Percentiles rank a stretch among this genome's conserved stretches.
phyloP scores from a whole-genome alignment of 2,888 invertebrate genomes.

The Octodonta nipae region DNA sequence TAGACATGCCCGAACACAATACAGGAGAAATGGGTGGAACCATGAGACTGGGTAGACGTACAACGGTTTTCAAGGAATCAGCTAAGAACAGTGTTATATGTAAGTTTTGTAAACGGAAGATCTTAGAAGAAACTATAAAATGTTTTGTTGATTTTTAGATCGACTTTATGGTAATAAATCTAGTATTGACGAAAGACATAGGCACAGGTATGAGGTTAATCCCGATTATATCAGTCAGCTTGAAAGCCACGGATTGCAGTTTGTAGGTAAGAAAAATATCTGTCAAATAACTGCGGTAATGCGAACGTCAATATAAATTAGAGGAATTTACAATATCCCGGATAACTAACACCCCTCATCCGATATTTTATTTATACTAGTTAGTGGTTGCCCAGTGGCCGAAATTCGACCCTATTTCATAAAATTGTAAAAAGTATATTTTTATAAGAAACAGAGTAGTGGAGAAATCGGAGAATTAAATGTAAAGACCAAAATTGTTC shows the following conservation, averaged over 20 bases:
- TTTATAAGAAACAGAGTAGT: no score
- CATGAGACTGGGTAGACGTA: conserved; percentile 91
- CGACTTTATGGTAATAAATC: conserved; percentile 66
- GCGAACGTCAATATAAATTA: no score
- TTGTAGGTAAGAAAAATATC: conserved; percentile 53
- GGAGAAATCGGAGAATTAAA: no score
- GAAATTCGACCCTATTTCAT: no score
- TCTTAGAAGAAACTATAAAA: not conserved
- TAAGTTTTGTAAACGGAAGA: conserved; percentile 32
- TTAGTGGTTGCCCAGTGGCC: no score
- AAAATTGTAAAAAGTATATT: no score
- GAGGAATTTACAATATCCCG: no score
- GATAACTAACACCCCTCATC: no score
- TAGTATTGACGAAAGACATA: conserved; percentile 81
- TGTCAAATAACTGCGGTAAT: not conserved
- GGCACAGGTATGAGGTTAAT: conserved; percentile 96
- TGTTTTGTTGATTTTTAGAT: conserved; percentile 35
- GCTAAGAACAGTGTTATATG: conserved; percentile 45
- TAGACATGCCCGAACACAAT: conserved; percentile 98
- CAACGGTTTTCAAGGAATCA: conserved; percentile 59
- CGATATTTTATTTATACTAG: no score
- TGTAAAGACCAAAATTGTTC: no score
- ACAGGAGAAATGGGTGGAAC: conserved; percentile 83
- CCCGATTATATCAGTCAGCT: conserved; percentile 67
- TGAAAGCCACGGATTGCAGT: conserved; percentile 70